Conservation (phyloP, 2,797 vertebrate genomes). For the Dicrostonyx torquatus region DNA sequence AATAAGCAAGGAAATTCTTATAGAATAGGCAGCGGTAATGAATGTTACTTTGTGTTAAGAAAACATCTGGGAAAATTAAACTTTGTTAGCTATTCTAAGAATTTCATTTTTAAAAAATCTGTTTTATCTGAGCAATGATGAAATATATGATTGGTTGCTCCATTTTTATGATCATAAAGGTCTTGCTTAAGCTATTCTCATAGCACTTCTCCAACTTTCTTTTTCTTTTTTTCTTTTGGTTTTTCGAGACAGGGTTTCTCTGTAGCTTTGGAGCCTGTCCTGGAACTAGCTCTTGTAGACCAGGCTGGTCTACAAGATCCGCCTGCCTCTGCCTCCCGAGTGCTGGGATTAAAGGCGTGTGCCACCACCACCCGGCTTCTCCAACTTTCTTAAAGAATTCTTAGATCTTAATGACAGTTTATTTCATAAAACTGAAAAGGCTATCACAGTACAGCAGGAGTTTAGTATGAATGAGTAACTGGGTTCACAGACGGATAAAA, state of each 20-base stretch:
- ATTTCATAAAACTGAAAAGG: slow-evolving; percentile 41
- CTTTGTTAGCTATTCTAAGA: slow-evolving; percentile 23
- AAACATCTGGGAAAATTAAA: slow-evolving; percentile 28
- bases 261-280: no score
- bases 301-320: no score
- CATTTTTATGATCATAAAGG: not conserved
- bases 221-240: no score
- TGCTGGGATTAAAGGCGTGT: no score
- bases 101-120: not conserved
- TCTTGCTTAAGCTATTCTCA: not conserved
- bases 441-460: not conserved
- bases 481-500: not conserved
- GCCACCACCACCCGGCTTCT: no score
- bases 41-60: slow-evolving; percentile 11
- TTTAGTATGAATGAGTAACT: not conserved
- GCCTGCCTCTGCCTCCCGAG: no score
- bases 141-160: not conserved
- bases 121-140: slow-evolving; percentile 25
- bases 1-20: not conserved
- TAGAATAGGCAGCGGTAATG: slow-evolving; percentile 7
- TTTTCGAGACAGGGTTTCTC: no score
- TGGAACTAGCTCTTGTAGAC: no score
- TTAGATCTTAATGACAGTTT: slow-evolving; percentile 39
- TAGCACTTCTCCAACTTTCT: not conserved
- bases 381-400: slow-evolving; percentile 22